Evolutionary conservation across 2,113 vertebrate genomes (phyloP), one percentile per base, ranked within the genome.

Genomic region (Indicator indicator): DNA sequence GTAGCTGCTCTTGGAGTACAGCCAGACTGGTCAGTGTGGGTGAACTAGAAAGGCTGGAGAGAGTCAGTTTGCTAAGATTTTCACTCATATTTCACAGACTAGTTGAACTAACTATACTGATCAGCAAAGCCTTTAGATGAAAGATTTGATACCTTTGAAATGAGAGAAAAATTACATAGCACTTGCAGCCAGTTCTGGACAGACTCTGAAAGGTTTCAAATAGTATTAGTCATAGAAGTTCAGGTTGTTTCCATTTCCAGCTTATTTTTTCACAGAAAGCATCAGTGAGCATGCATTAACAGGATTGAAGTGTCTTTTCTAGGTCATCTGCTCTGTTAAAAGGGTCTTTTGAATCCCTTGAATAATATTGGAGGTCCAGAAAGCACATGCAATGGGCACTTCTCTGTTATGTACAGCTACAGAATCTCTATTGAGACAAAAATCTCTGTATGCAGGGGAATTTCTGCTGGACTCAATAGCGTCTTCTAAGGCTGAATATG

Each of bases 1-100:
- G 93, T 95, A 95, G 86, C 91, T 82, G 83, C 42, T 76, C 67
- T 78, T 96, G 93, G 94, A 92, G 16, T 44, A 90, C 67, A 89
- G 93, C 94, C 95, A 97, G 67, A 33, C 36, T 73, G 86, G 90
- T 59, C 95, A 93, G 83, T 18, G 9, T 50, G 71, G 52, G 26
- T 63, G 42, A 93, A 56, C n/a, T 63, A 54, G 52, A 88, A 91
- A 52, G 59, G 68, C 36, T 69, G 15, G 30, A 83, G 40, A 65
- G 13, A 78, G 33, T 12, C 40, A 44, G n/a, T 33, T 84, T 90
- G 20, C 44, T 79, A 89, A 72, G 58, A 73, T 72, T 89, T 92
- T 92, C 30, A 42, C 50, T 52, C 4, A 1, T 50, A 54, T 76
- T 94, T 88, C 56, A 86, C 8, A n/a, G 70, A 19, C 19, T 48